phyloP scores from a whole-genome alignment of 2,113 vertebrate species.

The Phyllostomus discolor region DNA sequence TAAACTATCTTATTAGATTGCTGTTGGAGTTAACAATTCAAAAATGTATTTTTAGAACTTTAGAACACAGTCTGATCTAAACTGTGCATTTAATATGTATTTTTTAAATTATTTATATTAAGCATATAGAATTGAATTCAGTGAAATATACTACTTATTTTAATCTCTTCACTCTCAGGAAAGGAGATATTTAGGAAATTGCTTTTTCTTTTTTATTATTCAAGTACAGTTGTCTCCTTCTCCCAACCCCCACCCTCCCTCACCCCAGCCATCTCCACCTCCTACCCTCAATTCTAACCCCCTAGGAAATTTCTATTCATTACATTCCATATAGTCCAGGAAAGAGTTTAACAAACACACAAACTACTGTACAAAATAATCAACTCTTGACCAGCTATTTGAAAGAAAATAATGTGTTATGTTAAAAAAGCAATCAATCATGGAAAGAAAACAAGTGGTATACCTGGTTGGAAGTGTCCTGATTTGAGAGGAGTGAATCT shows the following conservation, averaged over 20 bases:
- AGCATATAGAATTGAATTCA: neutral
- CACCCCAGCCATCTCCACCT: no score
- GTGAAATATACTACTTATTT: neutral
- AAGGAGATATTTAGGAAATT: neutral
- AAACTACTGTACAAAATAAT: neutral
- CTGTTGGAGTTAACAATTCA: neutral
- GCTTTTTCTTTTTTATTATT: neutral
- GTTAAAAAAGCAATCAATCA: neutral
- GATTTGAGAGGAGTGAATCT: neutral
- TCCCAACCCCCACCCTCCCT: no score
- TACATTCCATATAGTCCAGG: neutral
- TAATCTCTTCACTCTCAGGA: neutral
- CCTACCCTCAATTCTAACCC: no score
- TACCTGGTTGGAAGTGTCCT: neutral
- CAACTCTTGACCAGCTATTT: neutral
- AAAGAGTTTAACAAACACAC: neutral
- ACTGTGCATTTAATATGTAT: neutral
- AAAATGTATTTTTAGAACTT: neutral
- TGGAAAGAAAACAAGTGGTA: neutral
- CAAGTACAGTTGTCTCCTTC: no score
- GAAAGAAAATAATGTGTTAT: neutral
- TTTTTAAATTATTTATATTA: neutral
- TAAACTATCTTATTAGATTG: neutral
- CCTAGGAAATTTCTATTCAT: neutral
- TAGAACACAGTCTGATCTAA: neutral